These are phyloP conservation scores for Ranitomeya variabilis DNA, from an alignment of 2,113 vertebrate genomes.

Conservation along the genomic window DNA sequence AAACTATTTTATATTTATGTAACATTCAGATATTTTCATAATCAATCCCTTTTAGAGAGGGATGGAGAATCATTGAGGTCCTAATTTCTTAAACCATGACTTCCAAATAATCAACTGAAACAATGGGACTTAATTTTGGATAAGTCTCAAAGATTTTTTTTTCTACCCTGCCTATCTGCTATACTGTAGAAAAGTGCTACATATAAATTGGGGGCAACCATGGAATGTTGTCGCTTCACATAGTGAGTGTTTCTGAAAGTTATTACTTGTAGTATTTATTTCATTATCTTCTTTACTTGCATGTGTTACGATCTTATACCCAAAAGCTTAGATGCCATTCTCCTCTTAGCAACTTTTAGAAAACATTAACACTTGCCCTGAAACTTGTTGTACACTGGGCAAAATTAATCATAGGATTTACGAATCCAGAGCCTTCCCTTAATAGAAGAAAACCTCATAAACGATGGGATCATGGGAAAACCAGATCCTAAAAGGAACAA, in stretches of 20 bases:
- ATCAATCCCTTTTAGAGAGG: too few relatives aligned
- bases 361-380: not conserved
- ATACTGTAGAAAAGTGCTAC: too few relatives aligned
- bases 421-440: not conserved
- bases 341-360: constrained; percentile 4
- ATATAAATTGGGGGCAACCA: too few relatives aligned
- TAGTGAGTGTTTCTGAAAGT: too few relatives aligned
- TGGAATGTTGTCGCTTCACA: too few relatives aligned
- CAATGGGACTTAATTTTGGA: not conserved
- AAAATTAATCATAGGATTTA: not conserved
- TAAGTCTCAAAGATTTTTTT: not conserved
- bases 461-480: too few relatives aligned
- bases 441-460: not conserved
- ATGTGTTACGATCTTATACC: not conserved
- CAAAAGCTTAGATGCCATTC: constrained; percentile 2
- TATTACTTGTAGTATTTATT: not conserved
- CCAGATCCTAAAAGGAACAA: too few relatives aligned
- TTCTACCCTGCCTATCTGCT: too few relatives aligned
- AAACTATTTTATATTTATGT: too few relatives aligned
- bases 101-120: not conserved
- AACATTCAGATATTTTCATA: too few relatives aligned
- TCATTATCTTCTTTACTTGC: not conserved
- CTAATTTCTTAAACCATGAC: not conserved
- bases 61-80: too few relatives aligned
- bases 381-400: not conserved